Evolutionary conservation across 2,888 invertebrate genomes (phyloP).

Genomic region (Meiosimyza platycephala): DNA sequence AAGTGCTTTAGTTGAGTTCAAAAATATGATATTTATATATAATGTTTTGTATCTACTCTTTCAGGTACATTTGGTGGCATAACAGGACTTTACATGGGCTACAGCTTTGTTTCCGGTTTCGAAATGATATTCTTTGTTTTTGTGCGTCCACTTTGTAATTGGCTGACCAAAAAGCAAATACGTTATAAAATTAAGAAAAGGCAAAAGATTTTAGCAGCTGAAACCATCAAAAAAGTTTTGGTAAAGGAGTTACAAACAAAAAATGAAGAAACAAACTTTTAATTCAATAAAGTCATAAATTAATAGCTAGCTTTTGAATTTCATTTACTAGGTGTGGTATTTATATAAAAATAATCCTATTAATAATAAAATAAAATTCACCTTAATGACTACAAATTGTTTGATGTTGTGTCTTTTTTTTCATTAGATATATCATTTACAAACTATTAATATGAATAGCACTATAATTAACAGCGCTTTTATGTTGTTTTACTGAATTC

Average conservation of each 20-base stretch:
- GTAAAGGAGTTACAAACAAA: neutral
- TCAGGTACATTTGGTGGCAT: slow-evolving; percentile 78
- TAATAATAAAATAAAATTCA: too few relatives aligned
- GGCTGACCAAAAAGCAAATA: slow-evolving; percentile 55
- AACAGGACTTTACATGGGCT: slow-evolving; percentile 76
- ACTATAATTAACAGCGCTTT: too few relatives aligned
- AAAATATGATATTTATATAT: too few relatives aligned
- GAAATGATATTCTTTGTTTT: slow-evolving; percentile 70
- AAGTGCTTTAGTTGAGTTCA: too few relatives aligned
- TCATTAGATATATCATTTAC: too few relatives aligned
- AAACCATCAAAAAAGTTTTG: slow-evolving; percentile 24
- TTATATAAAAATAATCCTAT: too few relatives aligned
- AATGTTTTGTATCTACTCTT: slow-evolving; percentile 50
- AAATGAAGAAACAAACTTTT: neutral
- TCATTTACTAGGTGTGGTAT: too few relatives aligned
- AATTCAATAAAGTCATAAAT: neutral
- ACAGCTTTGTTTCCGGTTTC: slow-evolving; percentile 75
- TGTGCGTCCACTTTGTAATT: slow-evolving; percentile 59
- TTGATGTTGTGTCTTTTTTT: too few relatives aligned
- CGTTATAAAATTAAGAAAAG: slow-evolving; percentile 48
- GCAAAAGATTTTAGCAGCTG: slow-evolving; percentile 40
- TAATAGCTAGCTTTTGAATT: neutral
- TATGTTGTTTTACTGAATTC: too few relatives aligned
- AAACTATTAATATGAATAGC: too few relatives aligned
- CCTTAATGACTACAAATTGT: too few relatives aligned